Base-by-base conservation (phyloP, 2,113 vertebrate genomes). In the Numida meleagris region DNA sequence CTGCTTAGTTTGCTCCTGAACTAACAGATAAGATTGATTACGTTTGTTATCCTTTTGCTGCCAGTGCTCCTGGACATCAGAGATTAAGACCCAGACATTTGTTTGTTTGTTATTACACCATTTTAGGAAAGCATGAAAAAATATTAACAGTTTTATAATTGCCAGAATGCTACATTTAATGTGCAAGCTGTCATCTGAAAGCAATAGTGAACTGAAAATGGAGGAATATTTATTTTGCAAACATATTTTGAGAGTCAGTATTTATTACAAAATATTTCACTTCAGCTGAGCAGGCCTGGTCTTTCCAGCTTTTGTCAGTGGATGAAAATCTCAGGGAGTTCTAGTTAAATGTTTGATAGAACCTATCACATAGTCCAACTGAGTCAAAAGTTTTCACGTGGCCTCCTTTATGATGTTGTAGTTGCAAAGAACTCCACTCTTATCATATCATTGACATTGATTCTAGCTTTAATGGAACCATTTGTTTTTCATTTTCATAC, bases 401-500 rank as follows among this genome's bases (percentile, higher is more conserved):
- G 58, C 66, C 23, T 75, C 58, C 29, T 84, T 66, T 25, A 45
- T 84, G 61, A 80, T 91, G 34, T 88, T 94, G 76, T 67, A 50
- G 61, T 70, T 58, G 72, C 73, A 89, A 94, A 94, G 80, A 82
- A 77, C 78, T 87, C 76, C 70, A 58, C 18, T 86, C 84, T 88
- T 86, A 90, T 62, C 66, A 80, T 93, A 90, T 84, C 59, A 74
- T 94, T 94, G 70, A 87, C 29, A 77, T 25, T 89, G 67, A 94
- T 93, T 86, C 71, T 66, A 62, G 62, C 82, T 75, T 88, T 95
- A 83, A 62, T 81, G 71, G 45, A 68, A 87, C 48, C 86, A 82
- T 94, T 93, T 92, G 88, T 48, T 93, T 96, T 85, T 85, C 31
- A 86, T 92, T 93, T 91, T 74, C 78, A 34, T 8, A 74, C 34